Conservation (phyloP, 2,797 vertebrate genomes). For the Thalassophryne amazonica region DNA sequence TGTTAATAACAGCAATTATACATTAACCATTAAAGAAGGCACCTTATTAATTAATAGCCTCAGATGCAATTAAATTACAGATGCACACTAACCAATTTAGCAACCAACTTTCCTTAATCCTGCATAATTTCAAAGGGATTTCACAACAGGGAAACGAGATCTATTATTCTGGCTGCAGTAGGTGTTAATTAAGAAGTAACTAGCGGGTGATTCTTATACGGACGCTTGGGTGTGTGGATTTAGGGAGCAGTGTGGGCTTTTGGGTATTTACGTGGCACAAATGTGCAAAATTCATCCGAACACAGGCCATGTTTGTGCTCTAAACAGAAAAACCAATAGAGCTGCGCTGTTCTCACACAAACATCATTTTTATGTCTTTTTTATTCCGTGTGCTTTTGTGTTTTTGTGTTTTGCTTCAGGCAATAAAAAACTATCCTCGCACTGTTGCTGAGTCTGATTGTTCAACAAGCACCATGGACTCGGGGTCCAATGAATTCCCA, state of each 20-base stretch:
- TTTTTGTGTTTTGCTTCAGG: slow-evolving; percentile 21
- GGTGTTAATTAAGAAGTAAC: slow-evolving; percentile 84
- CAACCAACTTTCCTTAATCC: slow-evolving; percentile 85
- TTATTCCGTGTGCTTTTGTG: slow-evolving; percentile 10
- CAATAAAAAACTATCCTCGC: slow-evolving; percentile 12
- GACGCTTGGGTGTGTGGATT: slow-evolving; percentile 32
- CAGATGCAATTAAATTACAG: slow-evolving; percentile 86
- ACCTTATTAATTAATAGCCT: slow-evolving; percentile 85
- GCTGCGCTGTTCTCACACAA: not conserved
- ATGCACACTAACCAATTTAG: slow-evolving; percentile 84
- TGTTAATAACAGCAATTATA: slow-evolving; percentile 84
- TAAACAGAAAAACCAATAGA: too few species aligned
- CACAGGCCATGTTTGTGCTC: slow-evolving; percentile 38
- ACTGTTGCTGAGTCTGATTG: slow-evolving; percentile 6
- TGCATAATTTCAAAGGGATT: slow-evolving; percentile 86
- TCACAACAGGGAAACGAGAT: slow-evolving; percentile 73
- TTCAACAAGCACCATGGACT: too few species aligned
- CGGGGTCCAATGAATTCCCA: slow-evolving; percentile 16
- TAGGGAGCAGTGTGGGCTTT: slow-evolving; percentile 31
- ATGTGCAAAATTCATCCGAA: slow-evolving; percentile 60
- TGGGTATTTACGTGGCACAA: slow-evolving; percentile 60
- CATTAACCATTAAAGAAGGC: slow-evolving; percentile 83
- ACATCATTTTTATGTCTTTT: too few species aligned
- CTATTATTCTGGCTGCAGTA: slow-evolving; percentile 74
- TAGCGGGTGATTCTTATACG: slow-evolving; percentile 70